Evolutionary conservation across 2,797 vertebrate species (phyloP), one percentile per base, ranked within the genome.

Genomic region (Eospalax fontanierii): DNA sequence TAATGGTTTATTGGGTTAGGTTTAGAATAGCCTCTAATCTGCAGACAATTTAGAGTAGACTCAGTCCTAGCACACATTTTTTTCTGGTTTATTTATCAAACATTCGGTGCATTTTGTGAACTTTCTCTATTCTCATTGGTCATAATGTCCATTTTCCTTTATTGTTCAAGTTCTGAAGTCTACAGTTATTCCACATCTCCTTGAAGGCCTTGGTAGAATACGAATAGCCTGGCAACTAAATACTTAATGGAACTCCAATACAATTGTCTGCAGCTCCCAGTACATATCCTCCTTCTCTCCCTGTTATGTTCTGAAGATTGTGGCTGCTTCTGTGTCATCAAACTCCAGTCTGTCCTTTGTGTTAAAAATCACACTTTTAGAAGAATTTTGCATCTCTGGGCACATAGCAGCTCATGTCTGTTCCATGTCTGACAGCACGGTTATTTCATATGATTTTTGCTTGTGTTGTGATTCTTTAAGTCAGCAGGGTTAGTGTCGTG

Each of bases 31-130:
- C 35, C 15, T 33, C 82, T 68, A 71, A 46, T 76, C 28, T 76
- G n/a, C 43, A 28, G 33, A 88, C 12, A 46, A 6, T 30, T 11
- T 79, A 66, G 16, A 68, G 11, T 24, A 65, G 28, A 50, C 33
- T 73, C 46, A 75, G 0, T 83, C 6, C 8, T 80, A 68, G 70
- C 6, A 46, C 18, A 54, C 6, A 46, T 21, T 16, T 50, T 16
- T 50, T 89, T 93, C 26, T 68, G n/a, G 2, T 76, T 75, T 65
- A 54, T 80, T 65, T 90, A 80, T 18, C 59, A 54, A 94, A 76
- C 38, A 33, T 71, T 35, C 87, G 26, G 15, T 63, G 54, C 78
- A 16, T 71, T 38, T 76, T 85, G 38, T 73, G 70, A 66, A 33
- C 7, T 86, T 95, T 76, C 40, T 38, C 2, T 8, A 73, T 85